Evolutionary conservation across 2,797 vertebrate genomes (phyloP).

Genomic region (Podarcis lilfordi): DNA sequence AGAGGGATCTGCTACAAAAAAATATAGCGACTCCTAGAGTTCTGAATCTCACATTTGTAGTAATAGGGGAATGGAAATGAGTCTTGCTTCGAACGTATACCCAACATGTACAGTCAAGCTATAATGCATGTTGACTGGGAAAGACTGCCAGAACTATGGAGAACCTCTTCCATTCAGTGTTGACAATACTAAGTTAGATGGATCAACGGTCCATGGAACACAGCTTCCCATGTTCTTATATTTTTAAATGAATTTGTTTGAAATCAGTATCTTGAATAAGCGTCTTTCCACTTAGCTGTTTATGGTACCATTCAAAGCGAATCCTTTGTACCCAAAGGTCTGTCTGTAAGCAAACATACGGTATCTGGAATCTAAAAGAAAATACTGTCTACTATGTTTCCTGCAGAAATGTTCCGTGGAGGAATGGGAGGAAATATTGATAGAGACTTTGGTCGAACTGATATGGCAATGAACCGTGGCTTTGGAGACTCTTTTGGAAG

Average conservation of each 20-base stretch:
- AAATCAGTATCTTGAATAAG: constrained; percentile 40
- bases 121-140: too few species aligned
- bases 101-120: not conserved
- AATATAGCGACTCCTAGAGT: not conserved
- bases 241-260: constrained; percentile 32
- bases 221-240: not conserved
- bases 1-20: not conserved
- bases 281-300: not conserved
- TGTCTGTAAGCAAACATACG: not conserved
- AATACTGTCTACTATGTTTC: constrained; percentile 49
- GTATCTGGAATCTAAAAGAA: constrained; percentile 16
- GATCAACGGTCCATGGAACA: too few species aligned
- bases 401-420: constrained; percentile 90
- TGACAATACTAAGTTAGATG: too few species aligned
- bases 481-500: constrained; percentile 95
- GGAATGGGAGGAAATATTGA: constrained; percentile 92
- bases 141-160: too few species aligned
- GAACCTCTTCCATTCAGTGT: too few species aligned
- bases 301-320: not conserved
- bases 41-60: not conserved
- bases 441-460: constrained; percentile 91
- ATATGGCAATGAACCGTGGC: constrained; percentile 90
- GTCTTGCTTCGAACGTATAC: not conserved
- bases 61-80: too few species aligned
- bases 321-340: too few species aligned